Conservation (phyloP, 2,797 vertebrate species). For the Enteromius viviparus region DNA sequence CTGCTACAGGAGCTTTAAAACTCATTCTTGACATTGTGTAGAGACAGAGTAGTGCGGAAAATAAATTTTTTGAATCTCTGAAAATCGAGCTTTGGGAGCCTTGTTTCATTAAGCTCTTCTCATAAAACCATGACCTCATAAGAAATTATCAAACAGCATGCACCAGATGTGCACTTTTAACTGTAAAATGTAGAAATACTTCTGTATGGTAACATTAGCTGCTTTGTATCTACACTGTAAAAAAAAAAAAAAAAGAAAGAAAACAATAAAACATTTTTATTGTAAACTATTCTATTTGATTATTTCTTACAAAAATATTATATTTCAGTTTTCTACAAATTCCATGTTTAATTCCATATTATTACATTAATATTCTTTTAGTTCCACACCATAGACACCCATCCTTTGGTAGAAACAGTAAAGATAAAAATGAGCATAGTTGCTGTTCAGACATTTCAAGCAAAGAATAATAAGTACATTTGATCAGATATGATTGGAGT, state of each 20-base stretch:
- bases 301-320: not conserved
- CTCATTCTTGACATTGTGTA: not conserved
- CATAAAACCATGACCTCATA: conserved; percentile 12
- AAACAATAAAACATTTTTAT: too few relatives aligned
- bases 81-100: not conserved
- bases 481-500: not conserved
- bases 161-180: not conserved
- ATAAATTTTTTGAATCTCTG: conserved; percentile 6
- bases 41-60: not conserved
- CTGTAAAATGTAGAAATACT: not conserved
- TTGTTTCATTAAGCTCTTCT: conserved; percentile 19
- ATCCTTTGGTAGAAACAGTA: not conserved
- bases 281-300: not conserved
- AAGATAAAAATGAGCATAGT: not conserved
- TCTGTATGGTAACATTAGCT: not conserved
- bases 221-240: not conserved
- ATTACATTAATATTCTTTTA: not conserved
- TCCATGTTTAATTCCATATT: not conserved
- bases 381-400: not conserved
- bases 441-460: not conserved
- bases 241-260: too few relatives aligned
- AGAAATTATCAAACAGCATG: not conserved
- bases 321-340: not conserved
- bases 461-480: not conserved
- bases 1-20: not conserved